Evolutionary conservation across 2,888 invertebrate species (phyloP), one percentile per base, ranked within the genome.

Genomic region (Ennomos quercinarius): DNA sequence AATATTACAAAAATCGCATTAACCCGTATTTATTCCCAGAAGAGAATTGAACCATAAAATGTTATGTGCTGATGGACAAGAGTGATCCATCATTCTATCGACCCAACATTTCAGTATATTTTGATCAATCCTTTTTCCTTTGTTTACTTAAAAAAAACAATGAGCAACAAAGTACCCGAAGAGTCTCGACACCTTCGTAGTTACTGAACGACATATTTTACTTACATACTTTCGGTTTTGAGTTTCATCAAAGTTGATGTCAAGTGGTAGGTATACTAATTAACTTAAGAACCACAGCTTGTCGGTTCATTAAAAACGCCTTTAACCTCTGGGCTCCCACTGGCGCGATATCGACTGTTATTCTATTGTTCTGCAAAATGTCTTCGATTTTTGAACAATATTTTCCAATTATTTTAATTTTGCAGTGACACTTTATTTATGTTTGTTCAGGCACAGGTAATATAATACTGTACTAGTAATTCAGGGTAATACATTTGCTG

Each of bases 201-300:
- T 37, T n/a, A 51, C n/a, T 49, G 40, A 44, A 53, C 45, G 59
- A 59, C 54, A 45, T 45, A 49, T 45, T 48, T n/a, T n/a, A n/a
- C n/a, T n/a, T n/a, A n/a, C n/a, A 12, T 12, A 48, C 35, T 52
- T 58, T 44, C 11, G 27, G 53, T 53, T 54, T 54, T 42, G 34
- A 45, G 41, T 59, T 54, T 54, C 50, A 37, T 45, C 13, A 37
- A 47, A 17, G 12, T 42, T 48, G 8, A 47, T 46, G 17, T 13
- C 10, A 51, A 57, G n/a, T n/a, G n/a, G n/a, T n/a, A 41, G 42
- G 41, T 40, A 41, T 57, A 17, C 41, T 51, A 46, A 57, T 51
- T 50, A 56, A 48, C 17, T 55, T 49, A 43, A 17, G 36, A 5
- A 43, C 42, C 11, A 38, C 38, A 11, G 17, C 17, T 17, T 17